Evolutionary conservation across 2,113 vertebrate species (phyloP), one percentile per base, ranked within the genome.

Genomic region (Nibea coibor): DNA sequence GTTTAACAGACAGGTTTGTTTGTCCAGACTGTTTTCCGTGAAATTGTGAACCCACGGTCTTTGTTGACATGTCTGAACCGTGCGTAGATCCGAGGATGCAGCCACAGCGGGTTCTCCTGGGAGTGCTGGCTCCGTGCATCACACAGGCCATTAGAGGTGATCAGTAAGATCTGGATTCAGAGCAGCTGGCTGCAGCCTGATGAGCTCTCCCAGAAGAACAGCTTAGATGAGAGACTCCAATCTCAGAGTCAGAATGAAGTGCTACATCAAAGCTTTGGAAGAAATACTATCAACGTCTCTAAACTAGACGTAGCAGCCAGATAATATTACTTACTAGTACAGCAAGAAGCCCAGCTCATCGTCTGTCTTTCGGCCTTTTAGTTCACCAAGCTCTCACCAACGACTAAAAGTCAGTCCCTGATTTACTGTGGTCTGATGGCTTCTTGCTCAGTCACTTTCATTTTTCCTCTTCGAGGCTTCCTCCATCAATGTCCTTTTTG

Each of bases 101-200:
- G 64, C 63, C 16, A 0, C 39, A 22, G 56, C 35, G 16, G 65
- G 45, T 57, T 82, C 75, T 80, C 73, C 58, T 68, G 71, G 65
- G 79, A 80, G 35, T 20, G 35, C 51, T 15, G 45, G 24, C 73
- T 87, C 42, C 35, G 66, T 73, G 82, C 68, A 56, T 64, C 62
- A 28, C 20, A 50, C 54, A 81, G 70, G 22, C 80, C 70, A 83
- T 91, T 83, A 90, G 64, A 85, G 70, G 82, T 84, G 72, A 89
- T 75, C 84, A 89, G 82, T 71, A 53, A 70, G 50, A 72, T 79
- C 67, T 83, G 72, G 59, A 70, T 74, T 80, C 69, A 17, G 63
- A 91, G 84, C 87, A 87, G 72, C 86, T 83, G 89, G 73, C 75
- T 72, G 39, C 45, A 69, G 70, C 28, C 65, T 57, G 75, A 83